Base-by-base conservation (phyloP, 2,888 invertebrate genomes). In the Oscheius sp. region DNA sequence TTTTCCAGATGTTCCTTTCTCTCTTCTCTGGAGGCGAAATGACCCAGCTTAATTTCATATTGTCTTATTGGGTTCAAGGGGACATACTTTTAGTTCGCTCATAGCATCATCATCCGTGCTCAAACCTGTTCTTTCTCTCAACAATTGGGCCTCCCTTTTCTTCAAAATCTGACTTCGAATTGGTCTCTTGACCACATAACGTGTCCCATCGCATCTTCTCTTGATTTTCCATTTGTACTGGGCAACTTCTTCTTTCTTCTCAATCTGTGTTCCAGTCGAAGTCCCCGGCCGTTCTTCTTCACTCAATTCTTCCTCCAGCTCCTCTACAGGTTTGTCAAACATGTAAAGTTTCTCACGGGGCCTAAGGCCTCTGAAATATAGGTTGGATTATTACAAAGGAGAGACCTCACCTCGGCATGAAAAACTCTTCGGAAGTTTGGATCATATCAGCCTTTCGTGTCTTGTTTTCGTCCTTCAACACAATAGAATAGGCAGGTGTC, bases 61-160 rank as follows among this genome's bases (percentile, higher is more conserved):
- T 21, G 1, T n/a, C 2, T 68, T 21, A 21, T 21, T 21, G 21
- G 21, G 21, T 21, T 21, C 32, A 37, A 42, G 11, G 5, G 21
- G 73, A n/a, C 77, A 76, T 32, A 87, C 82, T 77, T 94, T 94
- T 77, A 94, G 91, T 88, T 94, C 94, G 13, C 93, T 93, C 89
- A 93, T 92, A 32, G 93, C 93, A 84, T 94, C 94, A 84, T 94
- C 94, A 88, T 94, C 94, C 0, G 93, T 93, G 0, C 93, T 93
- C 72, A 93, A 91, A 1, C 93, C 93, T 60, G 92, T 92, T 21
- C 94, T 90, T 87, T 94, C 93, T 83, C 93, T 92, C 47, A 92
- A 92, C 76, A 93, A 91, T 85, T 92, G 92, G 75, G 92, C 90
- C 2, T 93, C 93, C 58, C 93, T 90, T 83, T 93, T 93, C 82